These are phyloP conservation scores for Apotomis turbidana DNA, from an alignment of 2,888 invertebrate genomes.

Conservation along the genomic window DNA sequence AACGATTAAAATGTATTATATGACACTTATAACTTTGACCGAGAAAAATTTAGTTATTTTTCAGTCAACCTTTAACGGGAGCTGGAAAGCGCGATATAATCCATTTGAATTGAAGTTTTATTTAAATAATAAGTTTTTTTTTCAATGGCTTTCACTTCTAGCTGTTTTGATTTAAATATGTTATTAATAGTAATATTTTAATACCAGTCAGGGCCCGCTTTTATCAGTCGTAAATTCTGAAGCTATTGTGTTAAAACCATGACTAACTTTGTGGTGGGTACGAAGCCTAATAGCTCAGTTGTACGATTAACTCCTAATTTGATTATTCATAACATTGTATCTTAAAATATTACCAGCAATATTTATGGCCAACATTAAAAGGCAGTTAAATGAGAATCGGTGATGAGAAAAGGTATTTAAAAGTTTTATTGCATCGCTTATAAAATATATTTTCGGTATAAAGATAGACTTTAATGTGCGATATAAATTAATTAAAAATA, in stretches of 20 bases:
- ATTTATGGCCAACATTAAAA: conserved; percentile 63
- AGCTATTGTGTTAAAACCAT: conserved; percentile 43
- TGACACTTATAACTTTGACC: too few species aligned
- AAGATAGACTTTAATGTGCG: conserved; percentile 53
- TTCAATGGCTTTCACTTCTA: too few species aligned
- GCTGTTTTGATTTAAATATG: too few species aligned
- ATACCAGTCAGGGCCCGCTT: too few species aligned
- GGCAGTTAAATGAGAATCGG: conserved; percentile 50
- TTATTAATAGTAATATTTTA: too few species aligned
- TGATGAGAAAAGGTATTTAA: conserved; percentile 54
- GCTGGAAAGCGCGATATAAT: too few species aligned
- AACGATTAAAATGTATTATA: too few species aligned
- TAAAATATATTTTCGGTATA: conserved; percentile 47
- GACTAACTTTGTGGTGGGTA: conserved; percentile 47
- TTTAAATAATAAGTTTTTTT: too few species aligned
- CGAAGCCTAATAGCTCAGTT: conserved; percentile 51
- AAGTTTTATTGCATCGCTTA: conserved; percentile 55
- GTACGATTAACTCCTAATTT: conserved; percentile 62
- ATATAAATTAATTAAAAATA: conserved; percentile 32
- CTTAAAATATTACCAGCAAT: conserved; percentile 52
- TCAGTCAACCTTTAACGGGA: too few species aligned
- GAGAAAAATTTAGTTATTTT: too few species aligned
- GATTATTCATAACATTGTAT: conserved; percentile 58
- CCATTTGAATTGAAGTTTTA: too few species aligned
- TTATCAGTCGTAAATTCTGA: conserved; percentile 15